phyloP scores from a whole-genome alignment of 1,140 invertebrate species.

The Papilio aristodemus region DNA sequence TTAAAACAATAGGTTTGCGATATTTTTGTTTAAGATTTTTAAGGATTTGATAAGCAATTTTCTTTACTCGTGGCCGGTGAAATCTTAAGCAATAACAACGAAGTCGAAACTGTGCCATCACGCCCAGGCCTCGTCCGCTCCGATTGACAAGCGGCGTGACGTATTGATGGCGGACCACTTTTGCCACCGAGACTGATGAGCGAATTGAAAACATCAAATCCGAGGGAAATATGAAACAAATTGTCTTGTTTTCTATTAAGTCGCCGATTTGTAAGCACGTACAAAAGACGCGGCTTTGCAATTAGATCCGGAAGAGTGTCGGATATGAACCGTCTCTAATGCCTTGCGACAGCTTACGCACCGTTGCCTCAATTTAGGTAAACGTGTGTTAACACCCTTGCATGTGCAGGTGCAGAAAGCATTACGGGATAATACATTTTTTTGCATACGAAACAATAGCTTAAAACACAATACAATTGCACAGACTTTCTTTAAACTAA shows the following conservation, averaged over 20 bases:
- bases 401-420: conserved; percentile 27
- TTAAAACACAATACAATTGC: conserved; percentile 29
- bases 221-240: conserved; percentile 51
- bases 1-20: too few species aligned
- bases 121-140: conserved; percentile 59
- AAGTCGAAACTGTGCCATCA: conserved; percentile 67
- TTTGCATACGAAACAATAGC: conserved; percentile 24
- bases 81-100: conserved; percentile 46
- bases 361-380: conserved; percentile 33
- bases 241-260: conserved; percentile 43
- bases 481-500: conserved; percentile 13
- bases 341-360: conserved; percentile 41
- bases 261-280: conserved; percentile 37
- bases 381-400: conserved; percentile 35
- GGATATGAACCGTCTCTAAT: conserved; percentile 54
- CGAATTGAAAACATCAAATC: conserved; percentile 53
- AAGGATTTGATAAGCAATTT: conserved; percentile 8
- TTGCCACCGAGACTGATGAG: conserved; percentile 56
- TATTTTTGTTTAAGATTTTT: conserved; percentile 20
- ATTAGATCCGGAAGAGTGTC: conserved; percentile 72
- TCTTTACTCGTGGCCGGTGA: conserved; percentile 38
- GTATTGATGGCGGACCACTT: conserved; percentile 60
- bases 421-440: conserved; percentile 23
- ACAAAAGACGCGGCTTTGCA: conserved; percentile 42
- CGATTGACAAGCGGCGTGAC: conserved; percentile 70